phyloP scores from a whole-genome alignment of 2,113 vertebrate species.

The Phrynosoma platyrhinos region DNA sequence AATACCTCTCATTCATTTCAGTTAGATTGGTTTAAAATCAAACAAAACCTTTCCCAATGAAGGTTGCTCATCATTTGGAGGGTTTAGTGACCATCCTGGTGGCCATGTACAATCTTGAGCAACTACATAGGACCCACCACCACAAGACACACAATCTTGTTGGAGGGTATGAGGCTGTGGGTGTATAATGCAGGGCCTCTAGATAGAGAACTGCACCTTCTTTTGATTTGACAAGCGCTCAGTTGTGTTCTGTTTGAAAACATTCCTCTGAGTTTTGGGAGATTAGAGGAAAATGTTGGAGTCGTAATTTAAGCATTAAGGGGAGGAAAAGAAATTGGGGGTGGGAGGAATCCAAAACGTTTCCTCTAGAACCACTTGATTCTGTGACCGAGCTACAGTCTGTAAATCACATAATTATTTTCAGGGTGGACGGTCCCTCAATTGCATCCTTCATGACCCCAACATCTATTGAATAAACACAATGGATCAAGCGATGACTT shows the following conservation, averaged over 20 bases:
- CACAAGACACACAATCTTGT: too few species aligned
- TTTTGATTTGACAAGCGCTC: neutral
- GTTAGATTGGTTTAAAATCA: neutral
- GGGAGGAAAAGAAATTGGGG: neutral
- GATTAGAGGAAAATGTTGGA: neutral
- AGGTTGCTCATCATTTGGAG: too few species aligned
- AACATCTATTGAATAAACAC: conserved; percentile 1
- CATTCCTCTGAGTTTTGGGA: neutral
- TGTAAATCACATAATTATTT: conserved; percentile 26
- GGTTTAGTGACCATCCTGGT: too few species aligned
- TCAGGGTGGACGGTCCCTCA: neutral
- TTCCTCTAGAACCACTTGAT: neutral
- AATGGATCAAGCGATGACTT: conserved; percentile 23
- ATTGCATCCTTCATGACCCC: neutral
- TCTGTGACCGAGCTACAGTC: neutral
- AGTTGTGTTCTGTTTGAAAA: conserved; percentile 5
- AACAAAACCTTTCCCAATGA: too few species aligned
- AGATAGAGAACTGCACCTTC: neutral
- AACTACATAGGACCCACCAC: too few species aligned
- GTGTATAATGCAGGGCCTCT: neutral
- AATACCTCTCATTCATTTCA: neutral
- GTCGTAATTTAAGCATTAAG: conserved; percentile 20
- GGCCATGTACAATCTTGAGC: too few species aligned
- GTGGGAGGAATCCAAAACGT: neutral
- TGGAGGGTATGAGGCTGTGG: neutral